Base-by-base conservation (phyloP, 35 echinoderm and acorn worm genomes). In the Apostichopus japonicus region DNA sequence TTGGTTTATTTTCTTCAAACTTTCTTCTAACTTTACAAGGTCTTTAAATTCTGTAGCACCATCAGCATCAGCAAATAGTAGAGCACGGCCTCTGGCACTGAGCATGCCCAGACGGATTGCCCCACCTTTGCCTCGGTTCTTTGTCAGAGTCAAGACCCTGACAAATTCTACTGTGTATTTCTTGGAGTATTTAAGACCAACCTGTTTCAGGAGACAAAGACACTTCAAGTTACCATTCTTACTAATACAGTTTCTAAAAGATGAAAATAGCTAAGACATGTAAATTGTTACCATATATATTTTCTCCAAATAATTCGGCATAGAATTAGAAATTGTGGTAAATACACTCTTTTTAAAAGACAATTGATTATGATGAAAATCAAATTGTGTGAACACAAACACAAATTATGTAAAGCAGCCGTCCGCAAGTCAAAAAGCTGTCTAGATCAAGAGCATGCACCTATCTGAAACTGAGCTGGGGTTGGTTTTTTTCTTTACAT, bases 41-140 rank as follows among this genome's bases (percentile, higher is more conserved):
- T 96, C 95, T 44, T 90, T 91, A 96, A 99, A 99, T 27, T 99
- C 94, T 51, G 97, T 93, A 83, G 97, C 97, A 92, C 97, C 97
- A 95, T 99, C 97, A 70, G 97, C 97, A 96, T 99, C 97, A 7
- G 97, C 97, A 94, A 99, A 99, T 16, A 99, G 89, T 80, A 96
- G 62, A 62, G 94, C 56, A 6, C 81, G 78, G 16, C 97, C 97
- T 77, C 97, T 96, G 7, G 97, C 93, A 87, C 97, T 99, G 77
- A 99, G 89, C 95, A 99, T 96, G 58, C 97, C 97, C 78, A 99
- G 73, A 61, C 97, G 87, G 6, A 99, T 92, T 10, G 97, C 97
- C 52, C 95, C 97, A 53, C 97, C 97, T 56, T 99, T 99, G 10
- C 97, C 97, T 21, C 94, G 72, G 67, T 96, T 99, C 92, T 99